phyloP scores from a whole-genome alignment of 2,888 invertebrate genomes.

The Drosophila kanekoi region DNA sequence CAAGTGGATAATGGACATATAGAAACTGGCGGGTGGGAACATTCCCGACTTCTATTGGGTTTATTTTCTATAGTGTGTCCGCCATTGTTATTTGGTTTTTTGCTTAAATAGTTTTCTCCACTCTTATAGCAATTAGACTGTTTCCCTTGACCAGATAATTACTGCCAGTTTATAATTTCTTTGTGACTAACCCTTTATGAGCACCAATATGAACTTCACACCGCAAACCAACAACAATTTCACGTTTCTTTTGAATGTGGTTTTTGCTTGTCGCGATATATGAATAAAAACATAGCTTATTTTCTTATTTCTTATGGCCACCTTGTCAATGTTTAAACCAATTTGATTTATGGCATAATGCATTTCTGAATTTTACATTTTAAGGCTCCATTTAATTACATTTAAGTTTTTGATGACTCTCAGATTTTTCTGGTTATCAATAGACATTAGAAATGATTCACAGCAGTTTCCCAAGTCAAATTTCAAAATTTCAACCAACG shows the following conservation, averaged over 20 bases:
- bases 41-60: neutral
- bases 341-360: conserved; percentile 62
- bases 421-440: conserved; percentile 1
- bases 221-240: conserved; percentile 45
- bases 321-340: conserved; percentile 3
- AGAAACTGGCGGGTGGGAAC: neutral
- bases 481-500: conserved; percentile 20
- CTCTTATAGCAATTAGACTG: conserved; percentile 4
- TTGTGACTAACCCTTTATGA: conserved; percentile 14
- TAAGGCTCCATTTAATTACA: conserved; percentile 1
- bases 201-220: conserved; percentile 19
- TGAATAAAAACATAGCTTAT: conserved; percentile 27
- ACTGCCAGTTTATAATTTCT: conserved; percentile 31
- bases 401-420: neutral
- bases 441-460: conserved; percentile 22
- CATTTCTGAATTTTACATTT: conserved; percentile 64
- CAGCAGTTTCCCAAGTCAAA: conserved; percentile 28
- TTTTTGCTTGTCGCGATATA: conserved; percentile 2
- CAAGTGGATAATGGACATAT: neutral
- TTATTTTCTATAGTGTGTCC: too few relatives aligned
- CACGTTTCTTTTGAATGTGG: conserved; percentile 52
- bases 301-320: neutral
- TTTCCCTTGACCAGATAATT: conserved; percentile 30
- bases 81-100: neutral
- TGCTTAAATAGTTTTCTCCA: neutral